Evolutionary conservation across 1,140 invertebrate genomes (phyloP).

Genomic region (Archivesica marissinica): DNA sequence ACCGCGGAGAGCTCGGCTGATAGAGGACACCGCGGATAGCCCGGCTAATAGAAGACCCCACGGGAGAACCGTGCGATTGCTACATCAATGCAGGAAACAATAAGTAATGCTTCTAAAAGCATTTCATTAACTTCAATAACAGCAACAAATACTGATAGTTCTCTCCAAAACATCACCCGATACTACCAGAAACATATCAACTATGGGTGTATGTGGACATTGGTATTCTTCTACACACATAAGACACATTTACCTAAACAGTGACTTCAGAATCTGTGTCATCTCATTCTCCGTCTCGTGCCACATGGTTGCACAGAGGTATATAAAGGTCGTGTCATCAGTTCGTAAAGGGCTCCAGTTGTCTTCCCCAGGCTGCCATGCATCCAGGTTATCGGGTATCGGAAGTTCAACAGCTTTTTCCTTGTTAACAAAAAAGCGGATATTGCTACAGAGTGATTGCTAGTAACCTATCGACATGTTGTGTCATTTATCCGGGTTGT

Average conservation of each 20-base stretch:
- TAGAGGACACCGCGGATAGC: too few relatives aligned
- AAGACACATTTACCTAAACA: conserved; percentile 79
- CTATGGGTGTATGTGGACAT: too few relatives aligned
- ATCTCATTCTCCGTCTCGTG: conserved; percentile 85
- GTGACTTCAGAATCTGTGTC: conserved; percentile 84
- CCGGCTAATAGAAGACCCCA: too few relatives aligned
- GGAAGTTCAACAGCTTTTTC: conserved; percentile 10
- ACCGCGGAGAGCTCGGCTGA: too few relatives aligned
- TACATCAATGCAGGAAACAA: too few relatives aligned
- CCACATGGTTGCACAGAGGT: conserved; percentile 85
- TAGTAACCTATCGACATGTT: not conserved
- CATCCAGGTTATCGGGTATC: conserved; percentile 57
- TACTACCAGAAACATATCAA: too few relatives aligned
- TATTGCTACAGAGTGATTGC: conserved; percentile 13
- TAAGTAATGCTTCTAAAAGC: not conserved
- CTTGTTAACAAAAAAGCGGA: conserved; percentile 83
- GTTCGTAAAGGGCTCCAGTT: conserved; percentile 61
- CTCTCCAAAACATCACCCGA: not conserved
- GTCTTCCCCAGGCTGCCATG: conserved; percentile 37
- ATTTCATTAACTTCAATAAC: not conserved
- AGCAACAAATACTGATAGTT: not conserved
- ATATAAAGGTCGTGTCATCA: conserved; percentile 78
- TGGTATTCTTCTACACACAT: too few relatives aligned
- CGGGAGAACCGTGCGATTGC: too few relatives aligned
- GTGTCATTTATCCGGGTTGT: conserved; percentile 51